Evolutionary conservation across 2,113 vertebrate species (phyloP), one percentile per base, ranked within the genome.

Genomic region (Catharus fuscescens): DNA sequence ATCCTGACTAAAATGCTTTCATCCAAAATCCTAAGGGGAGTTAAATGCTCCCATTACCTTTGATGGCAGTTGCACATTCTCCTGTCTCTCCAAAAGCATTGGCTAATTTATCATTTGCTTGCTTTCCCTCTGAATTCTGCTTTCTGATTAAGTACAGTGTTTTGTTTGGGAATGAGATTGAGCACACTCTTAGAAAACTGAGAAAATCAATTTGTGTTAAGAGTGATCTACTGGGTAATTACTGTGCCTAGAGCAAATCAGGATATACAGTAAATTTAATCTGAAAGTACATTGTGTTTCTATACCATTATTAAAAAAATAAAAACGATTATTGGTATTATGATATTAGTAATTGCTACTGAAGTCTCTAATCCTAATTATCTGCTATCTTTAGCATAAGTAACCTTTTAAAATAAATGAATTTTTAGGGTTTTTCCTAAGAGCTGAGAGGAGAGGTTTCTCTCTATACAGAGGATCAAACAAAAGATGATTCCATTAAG

Each of bases 191-290:
- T 56, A 56, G 71, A 94, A 92, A 96, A 95, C 47, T 65, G 26
- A 88, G 64, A 92, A 94, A 95, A 94, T 92, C 72, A 78, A 80
- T 94, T 95, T 86, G 34, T 47, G 26, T 87, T 94, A 66, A 81
- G 79, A 72, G 44, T 66, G 79, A 93, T 82, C 47, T 93, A 70
- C 56, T 87, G 80, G 85, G 59, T 88, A 66, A 82, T 93, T 96
- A 62, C 25, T 65, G n/a, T 85, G 54, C 71, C 64, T 74, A 60
- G 21, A 94, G 74, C 24, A 70, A 88, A 80, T 67, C 62, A 54
- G 65, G 40, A 86, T 72, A 67, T 80, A 78, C 59, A 88, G 62
- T 91, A 86, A 73, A 86, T 82, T 53, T 86, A 65, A 87, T 90
- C 45, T 91, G 53, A 72, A 91, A 93, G 47, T 66, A 59, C 28